Evolutionary conservation across 2,888 invertebrate species (phyloP), one percentile per base, ranked within the genome.

Genomic region (Aleiodes testaceus): DNA sequence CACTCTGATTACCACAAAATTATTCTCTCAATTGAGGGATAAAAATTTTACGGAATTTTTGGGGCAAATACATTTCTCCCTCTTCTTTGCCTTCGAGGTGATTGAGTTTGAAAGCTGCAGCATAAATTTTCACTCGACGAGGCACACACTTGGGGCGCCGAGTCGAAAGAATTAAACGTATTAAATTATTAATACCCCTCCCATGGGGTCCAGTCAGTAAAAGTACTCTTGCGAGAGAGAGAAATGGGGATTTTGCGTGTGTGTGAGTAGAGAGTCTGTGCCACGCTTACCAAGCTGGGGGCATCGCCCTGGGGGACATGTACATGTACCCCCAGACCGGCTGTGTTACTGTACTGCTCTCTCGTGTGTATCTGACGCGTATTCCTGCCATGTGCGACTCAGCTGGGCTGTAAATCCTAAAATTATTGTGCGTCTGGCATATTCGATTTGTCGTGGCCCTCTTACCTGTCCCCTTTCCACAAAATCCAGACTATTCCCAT

Each of bases 401-500:
- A 81, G 83, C 82, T 82, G 82, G 82, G 80, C 74, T 77, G 79
- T 80, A 80, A 82, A 81, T 81, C 80, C 80, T 74, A 70, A 79
- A 81, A 84, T 81, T 81, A 79, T 80, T 77, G 73, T 75, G 67
- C 72, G 64, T 50, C 75, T 70, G 69, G 74, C 71, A 53, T 63
- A 68, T 61, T 69, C 70, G n/a, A 69, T 73, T 75, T 67, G 74
- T 69, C 55, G 36, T 1, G 14, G 26, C 1, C 26, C 26, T 26
- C 26, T 26, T 26, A 26, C 26, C 44, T 12, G 18, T 18, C 3
- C 64, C 66, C 64, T n/a, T n/a, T n/a, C n/a, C n/a, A n/a, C n/a
- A n/a, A n/a, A n/a, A n/a, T n/a, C n/a, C n/a, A n/a, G n/a, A n/a
- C n/a, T n/a, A n/a, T n/a, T n/a, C n/a, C n/a, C n/a, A n/a, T n/a